phyloP scores from a whole-genome alignment of 2,888 invertebrate genomes.

The Celastrina argiolus region DNA sequence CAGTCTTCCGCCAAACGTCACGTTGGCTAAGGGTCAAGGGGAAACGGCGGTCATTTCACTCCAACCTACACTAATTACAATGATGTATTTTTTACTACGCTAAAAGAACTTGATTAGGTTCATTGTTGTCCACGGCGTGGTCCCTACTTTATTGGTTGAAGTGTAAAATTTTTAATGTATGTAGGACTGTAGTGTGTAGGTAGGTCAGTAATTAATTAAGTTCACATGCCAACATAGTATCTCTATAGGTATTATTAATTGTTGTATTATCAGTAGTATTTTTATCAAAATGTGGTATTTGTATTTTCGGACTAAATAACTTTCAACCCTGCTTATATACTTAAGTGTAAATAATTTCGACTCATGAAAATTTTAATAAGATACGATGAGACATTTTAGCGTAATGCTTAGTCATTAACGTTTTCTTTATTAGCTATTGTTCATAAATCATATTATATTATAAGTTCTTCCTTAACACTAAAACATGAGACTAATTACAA shows the following conservation, averaged over 20 bases:
- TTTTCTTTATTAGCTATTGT: conserved; percentile 10
- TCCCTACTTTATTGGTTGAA: background rate
- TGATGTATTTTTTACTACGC: conserved; percentile 25
- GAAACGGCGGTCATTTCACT: conserved; percentile 39
- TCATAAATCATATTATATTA: conserved; percentile 6
- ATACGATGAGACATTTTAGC: background rate
- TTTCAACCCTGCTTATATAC: too few species aligned
- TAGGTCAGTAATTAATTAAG: background rate
- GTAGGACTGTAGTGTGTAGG: background rate
- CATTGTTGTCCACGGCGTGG: background rate
- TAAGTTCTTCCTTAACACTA: conserved; percentile 5
- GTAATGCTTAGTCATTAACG: background rate
- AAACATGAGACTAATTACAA: conserved; percentile 8
- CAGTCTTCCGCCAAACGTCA: conserved; percentile 65
- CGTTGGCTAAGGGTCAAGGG: conserved; percentile 35
- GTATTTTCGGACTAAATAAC: too few species aligned
- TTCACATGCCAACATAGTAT: background rate
- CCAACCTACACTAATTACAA: conserved; percentile 34
- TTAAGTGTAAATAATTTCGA: too few species aligned
- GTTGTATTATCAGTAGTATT: too few species aligned
- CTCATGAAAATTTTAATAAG: background rate
- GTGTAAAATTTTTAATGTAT: background rate
- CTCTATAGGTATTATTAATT: too few species aligned
- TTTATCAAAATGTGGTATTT: too few species aligned
- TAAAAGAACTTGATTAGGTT: conserved; percentile 19